Evolutionary conservation across 2,888 invertebrate species (phyloP).

Genomic region (Dryobota labecula): DNA sequence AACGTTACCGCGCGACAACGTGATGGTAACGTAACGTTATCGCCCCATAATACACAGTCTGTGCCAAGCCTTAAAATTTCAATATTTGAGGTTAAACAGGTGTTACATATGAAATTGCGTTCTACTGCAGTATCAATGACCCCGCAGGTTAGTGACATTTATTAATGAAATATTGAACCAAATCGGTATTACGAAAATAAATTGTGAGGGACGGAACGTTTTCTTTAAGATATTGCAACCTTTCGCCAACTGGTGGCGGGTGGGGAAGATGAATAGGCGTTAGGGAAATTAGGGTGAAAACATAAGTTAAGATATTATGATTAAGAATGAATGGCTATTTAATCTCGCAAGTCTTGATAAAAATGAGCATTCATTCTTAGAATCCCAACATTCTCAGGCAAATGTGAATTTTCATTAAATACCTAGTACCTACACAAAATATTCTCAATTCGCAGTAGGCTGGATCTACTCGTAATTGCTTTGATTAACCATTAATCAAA

Average conservation of each 20-base stretch:
- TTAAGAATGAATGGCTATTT: not conserved
- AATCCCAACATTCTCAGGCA: not conserved
- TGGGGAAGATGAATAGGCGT: conserved; percentile 6
- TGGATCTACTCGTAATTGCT: not conserved
- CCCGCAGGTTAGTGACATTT: conserved; percentile 36
- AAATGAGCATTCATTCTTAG: not conserved
- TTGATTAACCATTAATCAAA: conserved; percentile 11
- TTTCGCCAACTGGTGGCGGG: not conserved
- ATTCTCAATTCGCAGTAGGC: not conserved
- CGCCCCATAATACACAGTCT: not conserved
- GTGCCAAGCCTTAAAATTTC: conserved; percentile 19
- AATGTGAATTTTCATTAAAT: not conserved
- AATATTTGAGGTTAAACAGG: conserved; percentile 41
- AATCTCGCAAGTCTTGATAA: not conserved
- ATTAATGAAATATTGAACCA: conserved; percentile 26
- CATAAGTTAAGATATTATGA: conserved; percentile 3
- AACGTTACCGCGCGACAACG: not conserved
- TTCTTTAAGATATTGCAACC: conserved; percentile 9
- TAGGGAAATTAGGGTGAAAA: conserved; percentile 11
- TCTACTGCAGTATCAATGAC: conserved; percentile 34
- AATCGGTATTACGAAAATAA: conserved; percentile 23
- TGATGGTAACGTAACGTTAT: not conserved
- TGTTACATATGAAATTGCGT: conserved; percentile 33
- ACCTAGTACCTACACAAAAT: not conserved
- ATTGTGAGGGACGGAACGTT: conserved; percentile 2